phyloP scores from a whole-genome alignment of 2,113 vertebrate genomes.

The Silurus asotus region DNA sequence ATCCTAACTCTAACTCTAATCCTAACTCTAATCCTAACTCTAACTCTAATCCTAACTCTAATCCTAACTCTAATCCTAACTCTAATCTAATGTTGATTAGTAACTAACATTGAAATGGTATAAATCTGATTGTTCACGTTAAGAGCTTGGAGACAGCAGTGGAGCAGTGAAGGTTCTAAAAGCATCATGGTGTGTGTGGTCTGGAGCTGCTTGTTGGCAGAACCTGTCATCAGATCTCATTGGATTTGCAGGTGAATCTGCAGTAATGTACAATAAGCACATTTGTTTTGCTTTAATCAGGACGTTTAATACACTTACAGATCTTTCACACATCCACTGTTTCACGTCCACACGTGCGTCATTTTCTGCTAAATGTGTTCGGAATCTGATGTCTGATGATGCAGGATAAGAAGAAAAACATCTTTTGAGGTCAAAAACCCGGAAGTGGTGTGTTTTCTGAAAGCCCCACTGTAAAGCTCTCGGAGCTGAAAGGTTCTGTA shows the following conservation, averaged over 20 bases:
- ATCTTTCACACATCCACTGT: not conserved
- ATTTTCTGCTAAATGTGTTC: not conserved
- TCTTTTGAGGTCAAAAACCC: not conserved
- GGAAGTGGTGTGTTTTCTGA: no score
- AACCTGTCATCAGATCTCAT: not conserved
- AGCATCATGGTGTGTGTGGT: not conserved
- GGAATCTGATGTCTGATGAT: not conserved
- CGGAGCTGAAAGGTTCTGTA: not conserved
- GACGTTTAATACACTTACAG: not conserved
- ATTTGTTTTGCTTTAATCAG: not conserved
- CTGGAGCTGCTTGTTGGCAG: not conserved
- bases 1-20: no score
- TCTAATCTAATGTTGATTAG: not conserved
- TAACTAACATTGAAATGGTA: not conserved
- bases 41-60: no score
- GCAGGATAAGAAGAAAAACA: not conserved
- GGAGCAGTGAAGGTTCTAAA: not conserved
- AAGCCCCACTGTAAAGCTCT: not conserved
- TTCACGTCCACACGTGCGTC: not conserved
- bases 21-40: no score
- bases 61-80: no score
- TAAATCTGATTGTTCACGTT: not conserved
- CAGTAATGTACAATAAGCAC: not conserved
- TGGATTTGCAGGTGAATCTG: not conserved
- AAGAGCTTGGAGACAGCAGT: not conserved